Percentiles rank a stretch among this genome's conserved stretches.
Evolutionary conservation across 2,888 invertebrate species (phyloP).

Genomic region (Hypsopygia costalis): DNA sequence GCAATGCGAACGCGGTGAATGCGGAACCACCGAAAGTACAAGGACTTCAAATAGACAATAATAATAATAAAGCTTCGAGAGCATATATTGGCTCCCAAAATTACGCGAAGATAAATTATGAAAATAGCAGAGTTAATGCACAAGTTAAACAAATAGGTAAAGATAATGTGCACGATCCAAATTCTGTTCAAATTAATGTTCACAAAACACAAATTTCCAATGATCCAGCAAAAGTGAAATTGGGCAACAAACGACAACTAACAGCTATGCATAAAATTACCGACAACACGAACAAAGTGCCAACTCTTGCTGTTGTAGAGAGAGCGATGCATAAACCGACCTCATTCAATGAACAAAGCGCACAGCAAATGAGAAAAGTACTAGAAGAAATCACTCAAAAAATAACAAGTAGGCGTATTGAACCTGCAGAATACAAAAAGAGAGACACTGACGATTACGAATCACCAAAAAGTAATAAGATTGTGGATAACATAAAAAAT

Average conservation of each 20-base stretch:
- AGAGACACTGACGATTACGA: constrained; percentile 20
- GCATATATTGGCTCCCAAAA: no score
- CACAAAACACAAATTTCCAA: constrained; percentile 29
- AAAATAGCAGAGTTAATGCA: no score
- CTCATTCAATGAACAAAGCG: constrained; percentile 23
- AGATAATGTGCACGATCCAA: constrained; percentile 10
- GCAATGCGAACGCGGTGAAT: no score
- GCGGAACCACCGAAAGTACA: no score
- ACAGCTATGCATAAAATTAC: constrained; percentile 11
- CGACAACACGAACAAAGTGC: constrained; percentile 24
- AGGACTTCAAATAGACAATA: no score
- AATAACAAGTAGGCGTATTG: constrained; percentile 21
- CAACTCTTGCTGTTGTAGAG: constrained; percentile 14
- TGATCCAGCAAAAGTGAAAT: constrained; percentile 29
- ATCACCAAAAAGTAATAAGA: constrained; percentile 27
- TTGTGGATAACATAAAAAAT: not conserved
- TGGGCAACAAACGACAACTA: constrained; percentile 24
- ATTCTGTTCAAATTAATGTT: constrained; percentile 31
- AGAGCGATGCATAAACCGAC: constrained; percentile 13
- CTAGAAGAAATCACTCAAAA: constrained; percentile 31
- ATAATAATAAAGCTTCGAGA: no score
- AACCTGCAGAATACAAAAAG: constrained; percentile 24
- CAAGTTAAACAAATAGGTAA: not conserved
- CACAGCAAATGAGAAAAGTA: constrained; percentile 24
- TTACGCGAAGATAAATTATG: no score